Conservation (phyloP, 2,888 invertebrate genomes). For the Monochamus alternatus region DNA sequence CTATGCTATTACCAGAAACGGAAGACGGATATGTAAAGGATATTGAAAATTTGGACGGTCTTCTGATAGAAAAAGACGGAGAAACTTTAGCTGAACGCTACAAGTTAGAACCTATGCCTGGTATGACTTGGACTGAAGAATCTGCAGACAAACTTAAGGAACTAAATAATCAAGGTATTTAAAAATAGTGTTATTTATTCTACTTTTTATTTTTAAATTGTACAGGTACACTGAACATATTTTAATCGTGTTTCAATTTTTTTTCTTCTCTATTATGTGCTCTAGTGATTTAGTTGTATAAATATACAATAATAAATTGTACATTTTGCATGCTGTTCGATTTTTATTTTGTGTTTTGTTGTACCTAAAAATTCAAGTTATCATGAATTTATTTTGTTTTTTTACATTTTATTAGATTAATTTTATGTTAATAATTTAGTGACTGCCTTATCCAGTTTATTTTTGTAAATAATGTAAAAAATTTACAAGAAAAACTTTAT, state of each 20-base stretch:
- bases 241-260: neutral
- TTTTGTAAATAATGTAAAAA: too few relatives aligned
- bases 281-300: constrained; percentile 2
- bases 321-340: constrained; percentile 22
- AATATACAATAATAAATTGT: constrained; percentile 23
- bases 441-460: too few relatives aligned
- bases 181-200: constrained; percentile 16
- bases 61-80: constrained; percentile 53
- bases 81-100: constrained; percentile 37
- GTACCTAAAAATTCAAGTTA: too few relatives aligned
- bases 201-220: neutral
- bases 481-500: too few relatives aligned
- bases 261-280: neutral
- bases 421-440: too few relatives aligned
- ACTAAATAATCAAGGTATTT: constrained; percentile 49
- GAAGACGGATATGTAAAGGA: constrained; percentile 76
- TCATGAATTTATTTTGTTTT: too few relatives aligned
- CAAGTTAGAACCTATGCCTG: constrained; percentile 24
- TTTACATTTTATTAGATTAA: too few relatives aligned
- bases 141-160: constrained; percentile 44
- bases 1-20: constrained; percentile 71
- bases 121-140: constrained; percentile 38
- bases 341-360: constrained; percentile 36
- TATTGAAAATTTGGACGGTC: constrained; percentile 72
- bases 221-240: neutral